Evolutionary conservation across 2,888 invertebrate species (phyloP), one percentile per base, ranked within the genome.

Genomic region (Sussaba pulchella): DNA sequence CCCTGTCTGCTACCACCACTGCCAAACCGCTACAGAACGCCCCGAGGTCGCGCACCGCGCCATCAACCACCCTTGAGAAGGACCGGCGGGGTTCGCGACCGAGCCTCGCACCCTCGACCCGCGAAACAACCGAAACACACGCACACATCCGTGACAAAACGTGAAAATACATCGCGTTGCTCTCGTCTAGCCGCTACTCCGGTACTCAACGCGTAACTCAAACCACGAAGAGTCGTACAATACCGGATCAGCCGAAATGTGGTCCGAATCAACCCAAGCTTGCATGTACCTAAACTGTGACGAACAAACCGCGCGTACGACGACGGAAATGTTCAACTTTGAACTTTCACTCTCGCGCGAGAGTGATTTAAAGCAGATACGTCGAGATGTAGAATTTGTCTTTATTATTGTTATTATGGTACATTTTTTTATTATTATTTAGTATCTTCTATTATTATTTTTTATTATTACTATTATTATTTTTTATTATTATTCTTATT

Each of bases 1-100:
- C 91, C 92, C 91, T 91, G 91, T 92, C 92, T 91, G 89, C 86
- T 84, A 81, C 80, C 83, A 81, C 74, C 52, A 54, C 73, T 64
- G 67, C 78, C 57, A 84, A 85, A 85, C 85, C 86, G 82, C 85
- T n/a, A 52, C 66, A 36, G 36, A n/a, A 10, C 36, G 21, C 39
- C 45, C 45, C 36, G 36, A 59, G 39, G 39, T 39, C 54, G 54
- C 54, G 31, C 54, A 31, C 54, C 57, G 57, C 57, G 57, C 31
- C 57, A 54, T 14, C 57, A 31, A 36, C 31, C 36, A 57, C 57
- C 31, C 57, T 14, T 31, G 57, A 31, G 57, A 57, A 31, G 31
- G 17, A 41, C 39, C 61, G 39, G 39, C 31, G 6, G 31, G 6
- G 31, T 2, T 87, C 85, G 86, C 6, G 31, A 6, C 31, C 6